Base-by-base conservation (phyloP, 1,140 invertebrate genomes). In the Aculops lycopersici region DNA sequence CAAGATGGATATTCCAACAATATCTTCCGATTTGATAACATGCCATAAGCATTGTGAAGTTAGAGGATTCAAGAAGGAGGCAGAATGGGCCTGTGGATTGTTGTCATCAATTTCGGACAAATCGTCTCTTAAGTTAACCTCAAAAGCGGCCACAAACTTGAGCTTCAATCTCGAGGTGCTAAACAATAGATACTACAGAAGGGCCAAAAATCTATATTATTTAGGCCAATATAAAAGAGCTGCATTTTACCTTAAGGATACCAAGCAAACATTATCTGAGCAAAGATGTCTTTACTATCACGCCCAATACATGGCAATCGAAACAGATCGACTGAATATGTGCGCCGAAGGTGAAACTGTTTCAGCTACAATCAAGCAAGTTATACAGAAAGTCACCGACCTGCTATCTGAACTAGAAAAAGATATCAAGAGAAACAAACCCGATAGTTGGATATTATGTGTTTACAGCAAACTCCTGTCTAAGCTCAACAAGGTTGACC, bases 201-300 rank as follows among this genome's bases (percentile, higher is more conserved):
- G 86, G 41, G 74, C 78, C 0, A 83, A 79, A 56, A 72, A 70
- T 48, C 84, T 81, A 52, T 88, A 84, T 55, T 78, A 90, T 59
- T 59, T 74, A 14, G 73, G 78, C 50, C 83, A 92, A 57, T 92
- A 83, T 57, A 74, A 83, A 48, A 65, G 83, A 52, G 76, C 77
- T 44, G 74, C 79, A 0, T 71, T 71, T 62, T 80, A 81, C 50
- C 61, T 77, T 12, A 64, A 72, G 48, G 63, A 71, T 24, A 74
- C 70, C 47, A 58, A 53, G 40, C 65, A 61, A 52, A 52, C 65
- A 15, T n/a, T n/a, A n/a, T n/a, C n/a, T n/a, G 68, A 73, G 56
- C 53, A 62, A 12, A 61, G 63, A 48, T 90, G 90, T 55, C 54
- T 90, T 1, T 66, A 79, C 53, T 67, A 71, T 44, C 88, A 88